Conservation (phyloP, 2,797 vertebrate genomes). For the Lacerta agilis region DNA sequence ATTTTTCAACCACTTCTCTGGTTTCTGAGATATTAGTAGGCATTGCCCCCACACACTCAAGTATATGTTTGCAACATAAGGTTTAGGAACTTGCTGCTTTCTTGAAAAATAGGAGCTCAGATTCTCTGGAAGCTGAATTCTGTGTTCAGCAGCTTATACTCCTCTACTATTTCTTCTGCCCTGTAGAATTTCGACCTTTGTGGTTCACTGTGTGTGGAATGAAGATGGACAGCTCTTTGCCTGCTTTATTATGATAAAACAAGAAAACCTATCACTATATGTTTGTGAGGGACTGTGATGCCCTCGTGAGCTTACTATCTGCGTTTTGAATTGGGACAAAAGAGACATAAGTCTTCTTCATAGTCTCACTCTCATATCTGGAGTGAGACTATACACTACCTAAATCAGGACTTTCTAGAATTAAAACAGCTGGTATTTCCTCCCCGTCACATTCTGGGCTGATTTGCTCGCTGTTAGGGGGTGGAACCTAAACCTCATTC, state of each 20-base stretch:
- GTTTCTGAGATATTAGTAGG: not conserved
- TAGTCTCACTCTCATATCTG: not conserved
- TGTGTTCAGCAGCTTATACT: not conserved
- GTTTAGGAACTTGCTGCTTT: not conserved
- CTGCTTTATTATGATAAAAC: not conserved
- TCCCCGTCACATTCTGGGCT: not conserved
- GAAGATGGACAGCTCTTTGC: not conserved
- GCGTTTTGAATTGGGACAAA: not conserved
- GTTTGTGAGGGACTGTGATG: not conserved
- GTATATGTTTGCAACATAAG: not conserved
- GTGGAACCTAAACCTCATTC: too few relatives aligned
- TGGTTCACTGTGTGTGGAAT: not conserved
- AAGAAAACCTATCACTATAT: not conserved
- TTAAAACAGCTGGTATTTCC: not conserved
- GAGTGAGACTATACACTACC: not conserved
- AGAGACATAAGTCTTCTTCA: not conserved
- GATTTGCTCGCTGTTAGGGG: too few relatives aligned
- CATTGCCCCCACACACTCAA: not conserved
- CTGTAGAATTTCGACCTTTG: not conserved
- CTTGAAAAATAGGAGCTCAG: not conserved
- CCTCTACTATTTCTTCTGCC: not conserved
- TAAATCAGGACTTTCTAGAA: not conserved
- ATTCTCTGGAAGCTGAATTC: not conserved
- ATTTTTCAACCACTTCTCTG: not conserved
- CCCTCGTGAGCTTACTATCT: not conserved